A percentile compares a stretch with the other conserved stretches of the same genome.
Evolutionary conservation across 2,797 vertebrate genomes (phyloP).

Genomic region (Chelonia mydas): DNA sequence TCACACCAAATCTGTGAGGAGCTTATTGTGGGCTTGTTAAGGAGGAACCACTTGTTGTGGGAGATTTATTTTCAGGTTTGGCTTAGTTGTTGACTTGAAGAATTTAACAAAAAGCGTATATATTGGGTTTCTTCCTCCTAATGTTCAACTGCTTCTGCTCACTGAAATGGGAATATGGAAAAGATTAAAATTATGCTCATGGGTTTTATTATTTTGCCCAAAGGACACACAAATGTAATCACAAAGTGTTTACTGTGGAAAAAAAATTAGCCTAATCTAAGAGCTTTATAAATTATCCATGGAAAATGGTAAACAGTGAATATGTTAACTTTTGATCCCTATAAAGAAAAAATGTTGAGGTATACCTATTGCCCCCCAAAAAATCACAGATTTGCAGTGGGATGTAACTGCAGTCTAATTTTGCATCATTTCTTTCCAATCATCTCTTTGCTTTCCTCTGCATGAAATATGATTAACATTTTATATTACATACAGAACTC

Average conservation of each 20-base stretch:
- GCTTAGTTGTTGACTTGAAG: slow-evolving; percentile 14
- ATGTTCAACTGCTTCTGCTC: background rate
- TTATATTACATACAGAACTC: background rate
- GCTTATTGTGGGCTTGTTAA: background rate
- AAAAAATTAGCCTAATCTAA: slow-evolving; percentile 33
- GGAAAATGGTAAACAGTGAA: slow-evolving; percentile 24
- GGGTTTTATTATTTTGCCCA: background rate
- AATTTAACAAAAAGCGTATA: background rate
- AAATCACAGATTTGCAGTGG: background rate
- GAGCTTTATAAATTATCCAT: slow-evolving; percentile 51
- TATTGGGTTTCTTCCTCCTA: background rate
- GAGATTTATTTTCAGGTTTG: slow-evolving; percentile 7
- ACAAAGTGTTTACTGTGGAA: background rate
- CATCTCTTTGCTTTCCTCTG: background rate
- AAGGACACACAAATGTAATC: slow-evolving; percentile 18
- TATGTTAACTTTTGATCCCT: slow-evolving; percentile 4
- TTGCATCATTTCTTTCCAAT: background rate
- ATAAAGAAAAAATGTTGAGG: background rate
- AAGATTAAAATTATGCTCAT: background rate
- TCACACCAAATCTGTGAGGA: background rate
- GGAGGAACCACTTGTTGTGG: background rate
- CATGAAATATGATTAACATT: background rate
- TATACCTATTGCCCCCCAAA: background rate
- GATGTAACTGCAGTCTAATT: background rate
- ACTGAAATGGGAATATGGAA: background rate